A percentile compares a stretch with the other conserved stretches of the same genome.
Evolutionary conservation across 2,797 vertebrate species (phyloP).

Genomic region (Intellagama lesueurii): DNA sequence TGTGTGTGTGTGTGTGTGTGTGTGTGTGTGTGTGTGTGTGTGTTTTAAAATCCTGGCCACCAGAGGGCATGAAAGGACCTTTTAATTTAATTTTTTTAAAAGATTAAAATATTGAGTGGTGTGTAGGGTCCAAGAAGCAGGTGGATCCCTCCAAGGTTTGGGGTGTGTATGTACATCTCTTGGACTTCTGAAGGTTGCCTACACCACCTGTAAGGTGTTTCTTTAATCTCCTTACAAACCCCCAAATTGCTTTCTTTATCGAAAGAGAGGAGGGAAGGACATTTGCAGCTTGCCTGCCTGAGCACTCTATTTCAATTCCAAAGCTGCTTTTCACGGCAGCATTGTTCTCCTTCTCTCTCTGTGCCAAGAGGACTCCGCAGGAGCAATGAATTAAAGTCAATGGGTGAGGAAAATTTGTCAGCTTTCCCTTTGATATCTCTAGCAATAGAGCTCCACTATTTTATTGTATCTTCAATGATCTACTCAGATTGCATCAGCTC

Average conservation of each 20-base stretch:
- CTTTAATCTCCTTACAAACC: neutral
- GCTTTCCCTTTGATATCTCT: slow-evolving; percentile 41
- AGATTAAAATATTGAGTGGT: no score
- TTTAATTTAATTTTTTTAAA: no score
- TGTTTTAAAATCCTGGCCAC: no score
- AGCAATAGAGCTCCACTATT: slow-evolving; percentile 33
- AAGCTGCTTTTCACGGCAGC: neutral
- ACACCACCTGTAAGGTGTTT: neutral
- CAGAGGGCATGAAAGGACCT: no score
- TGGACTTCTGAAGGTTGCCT: no score
- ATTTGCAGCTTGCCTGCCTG: slow-evolving; percentile 6
- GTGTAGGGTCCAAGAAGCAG: no score
- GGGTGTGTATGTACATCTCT: no score
- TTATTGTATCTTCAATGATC: slow-evolving; percentile 31
- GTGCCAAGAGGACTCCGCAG: neutral
- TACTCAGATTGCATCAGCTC: slow-evolving; percentile 31
- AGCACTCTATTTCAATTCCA: slow-evolving; percentile 12
- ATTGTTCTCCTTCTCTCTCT: neutral
- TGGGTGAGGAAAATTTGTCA: slow-evolving; percentile 33
- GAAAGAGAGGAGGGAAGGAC: neutral
- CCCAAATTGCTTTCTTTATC: neutral
- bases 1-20: no score
- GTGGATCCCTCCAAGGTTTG: no score
- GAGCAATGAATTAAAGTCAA: slow-evolving; percentile 46
- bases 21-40: no score